Percentiles rank a stretch among this genome's conserved stretches.
Conservation (phyloP, 2,113 vertebrate genomes). For the Limanda limanda region DNA sequence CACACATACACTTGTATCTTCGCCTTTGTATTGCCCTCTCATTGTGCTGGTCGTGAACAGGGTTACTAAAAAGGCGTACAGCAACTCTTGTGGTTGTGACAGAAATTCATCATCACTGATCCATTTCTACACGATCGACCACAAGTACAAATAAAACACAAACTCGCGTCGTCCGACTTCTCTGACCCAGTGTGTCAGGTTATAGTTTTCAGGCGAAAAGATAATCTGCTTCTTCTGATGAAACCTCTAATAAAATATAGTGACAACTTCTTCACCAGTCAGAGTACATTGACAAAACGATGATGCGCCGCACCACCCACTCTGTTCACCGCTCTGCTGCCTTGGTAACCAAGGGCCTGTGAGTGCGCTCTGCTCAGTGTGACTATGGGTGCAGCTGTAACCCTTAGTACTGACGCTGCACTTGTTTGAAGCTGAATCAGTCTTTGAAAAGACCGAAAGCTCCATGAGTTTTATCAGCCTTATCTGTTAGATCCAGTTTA, state of each 20-base stretch:
- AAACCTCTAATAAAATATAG: not conserved
- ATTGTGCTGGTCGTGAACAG: conserved; percentile 52
- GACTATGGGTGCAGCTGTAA: conserved; percentile 32
- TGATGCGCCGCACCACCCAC: conserved; percentile 6
- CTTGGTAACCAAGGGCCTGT: conserved; percentile 47
- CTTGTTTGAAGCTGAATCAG: conserved; percentile 21
- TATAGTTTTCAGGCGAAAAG: not conserved
- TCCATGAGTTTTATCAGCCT: not conserved
- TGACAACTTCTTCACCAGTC: not conserved
- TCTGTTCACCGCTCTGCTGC: conserved; percentile 38
- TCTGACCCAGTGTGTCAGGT: not conserved
- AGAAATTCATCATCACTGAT: conserved; percentile 58
- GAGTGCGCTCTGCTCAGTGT: not conserved
- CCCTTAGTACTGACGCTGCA: conserved; percentile 13
- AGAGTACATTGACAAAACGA: not conserved
- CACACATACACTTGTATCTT: not conserved
- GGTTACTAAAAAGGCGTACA: conserved; percentile 74
- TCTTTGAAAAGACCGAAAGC: conserved; percentile 19
- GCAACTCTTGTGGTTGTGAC: conserved; percentile 63
- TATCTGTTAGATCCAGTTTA: not conserved
- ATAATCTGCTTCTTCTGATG: not conserved
- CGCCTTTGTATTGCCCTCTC: conserved; percentile 79
- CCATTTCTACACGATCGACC: conserved; percentile 49
- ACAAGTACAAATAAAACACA: conserved; percentile 49
- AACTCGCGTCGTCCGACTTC: not conserved